Percentiles rank a stretch among this genome's conserved stretches.
Conservation (phyloP, 92 coral and sea anemone genomes). For the Montipora capitata region DNA sequence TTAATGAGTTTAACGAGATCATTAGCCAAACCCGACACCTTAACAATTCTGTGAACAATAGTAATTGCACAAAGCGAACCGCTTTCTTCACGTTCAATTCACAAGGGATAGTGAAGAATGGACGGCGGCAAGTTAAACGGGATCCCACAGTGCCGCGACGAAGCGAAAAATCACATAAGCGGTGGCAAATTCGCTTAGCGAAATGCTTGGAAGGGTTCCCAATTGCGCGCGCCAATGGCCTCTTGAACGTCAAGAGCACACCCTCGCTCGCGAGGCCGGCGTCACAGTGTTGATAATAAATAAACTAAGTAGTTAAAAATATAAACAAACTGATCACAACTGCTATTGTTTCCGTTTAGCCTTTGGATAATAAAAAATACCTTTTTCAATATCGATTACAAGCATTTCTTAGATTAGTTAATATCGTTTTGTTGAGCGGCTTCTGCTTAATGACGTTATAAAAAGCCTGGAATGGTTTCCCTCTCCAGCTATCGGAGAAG, state of each 20-base stretch:
- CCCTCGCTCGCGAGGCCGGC: background rate
- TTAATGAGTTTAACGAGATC: conserved; percentile 30
- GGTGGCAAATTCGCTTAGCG: background rate
- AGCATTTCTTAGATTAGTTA: conserved; percentile 37
- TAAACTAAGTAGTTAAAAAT: conserved; percentile 50
- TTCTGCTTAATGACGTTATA: background rate
- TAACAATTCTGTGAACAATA: conserved; percentile 66
- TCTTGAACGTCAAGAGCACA: background rate
- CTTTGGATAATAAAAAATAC: conserved; percentile 42
- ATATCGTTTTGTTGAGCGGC: conserved; percentile 33
- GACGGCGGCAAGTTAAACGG: conserved; percentile 26
- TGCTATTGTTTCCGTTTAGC: conserved; percentile 41
- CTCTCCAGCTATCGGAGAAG: background rate
- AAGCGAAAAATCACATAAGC: conserved; percentile 3
- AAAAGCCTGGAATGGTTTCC: too few species aligned
- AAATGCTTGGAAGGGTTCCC: background rate
- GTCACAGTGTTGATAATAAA: conserved; percentile 51
- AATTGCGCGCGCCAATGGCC: background rate
- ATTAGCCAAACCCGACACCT: conserved; percentile 7
- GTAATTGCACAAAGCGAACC: conserved; percentile 88
- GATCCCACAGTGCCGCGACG: conserved; percentile 6
- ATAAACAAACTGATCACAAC: conserved; percentile 58
- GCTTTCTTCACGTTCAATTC: conserved; percentile 59
- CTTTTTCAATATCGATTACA: conserved; percentile 61
- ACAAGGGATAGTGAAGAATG: conserved; percentile 25